Base-by-base conservation (phyloP, 2,797 vertebrate genomes). In the Chrosomus eos region DNA sequence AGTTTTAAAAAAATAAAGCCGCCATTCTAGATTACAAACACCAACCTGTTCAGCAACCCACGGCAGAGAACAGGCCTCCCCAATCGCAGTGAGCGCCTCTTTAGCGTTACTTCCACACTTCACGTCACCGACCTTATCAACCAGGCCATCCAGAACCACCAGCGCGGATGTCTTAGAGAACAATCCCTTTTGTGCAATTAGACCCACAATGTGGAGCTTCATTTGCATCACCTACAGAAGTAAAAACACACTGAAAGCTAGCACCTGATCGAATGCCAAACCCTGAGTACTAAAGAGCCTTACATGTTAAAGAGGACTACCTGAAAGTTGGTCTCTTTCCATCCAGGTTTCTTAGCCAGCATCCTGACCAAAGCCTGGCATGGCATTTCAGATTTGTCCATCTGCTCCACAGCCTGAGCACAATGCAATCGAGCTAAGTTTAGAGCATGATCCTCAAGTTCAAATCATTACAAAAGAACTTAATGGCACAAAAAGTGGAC, bases 281-380 rank as follows among this genome's bases (percentile, higher is more conserved):
- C 5, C 2, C 43, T 26, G 2, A 79, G 26, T 21, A 23, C 43
- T 53, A 7, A 45, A 71, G 26, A 23, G 33, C 21, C 9, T 10
- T 7, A 23, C 11, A 0, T 68, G n/a, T 43, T 45, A 71, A 51
- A 13, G 38, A 38, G 43, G 8, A 4, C 86, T 95, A 98, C 98
- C 97, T 99, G 98, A 93, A 99, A 99, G 92, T 99, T 99, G 19
- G 97, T 99, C 94, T 99, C 98, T 88, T 99, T 99, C 97, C 97
- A 99, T 55, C 98, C 98, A 82, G 98, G 98, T 92, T 99, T 99
- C 93, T 98, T 99, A 60, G 98, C 98, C 90, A 99, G 91, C 97
- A 99, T 99, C 89, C 92, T 95, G 88, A 99, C 97, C 72, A 99
- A 93, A 38, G 98, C 97, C 91, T 99, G 98, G 89, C 98, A 99